Evolutionary conservation across 1,140 invertebrate genomes (phyloP), one percentile per base, ranked within the genome.

Genomic region (Heliconius melpomene): DNA sequence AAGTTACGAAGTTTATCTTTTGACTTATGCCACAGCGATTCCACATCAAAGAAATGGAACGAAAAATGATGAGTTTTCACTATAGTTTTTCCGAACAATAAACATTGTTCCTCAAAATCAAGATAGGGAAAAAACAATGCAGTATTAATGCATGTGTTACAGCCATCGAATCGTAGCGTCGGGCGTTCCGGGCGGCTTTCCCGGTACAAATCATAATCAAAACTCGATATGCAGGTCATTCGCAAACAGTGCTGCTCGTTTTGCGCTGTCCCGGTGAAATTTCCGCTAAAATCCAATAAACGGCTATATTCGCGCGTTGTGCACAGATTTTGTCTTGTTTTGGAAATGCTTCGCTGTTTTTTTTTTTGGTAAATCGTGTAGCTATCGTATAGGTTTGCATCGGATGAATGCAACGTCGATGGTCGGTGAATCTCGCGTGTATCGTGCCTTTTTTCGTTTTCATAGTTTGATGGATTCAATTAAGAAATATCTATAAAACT

Each of bases 251-350:
- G 85, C 54, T 74, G 86, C 84, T 88, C 89, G 89, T 90, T 88
- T 87, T 84, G 84, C 79, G 77, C 80, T 89, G 85, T 85, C 80
- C 84, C 85, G 86, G 86, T 79, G 87, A 91, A 90, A 91, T 90
- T 92, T 90, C 88, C 88, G 88, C 86, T 90, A 87, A 91, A 93
- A 93, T 93, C 87, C 90, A 92, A 93, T 92, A 93, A 90, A 91
- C 85, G 82, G 85, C 75, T 79, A 79, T 83, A 81, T 81, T 78
- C 78, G 78, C 79, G 82, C 81, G 81, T 77, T 81, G 80, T 74
- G 70, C 79, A 78, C 78, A 77, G 78, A 83, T 89, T 85, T 77
- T 71, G 73, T 75, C 78, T 79, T 84, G 79, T 85, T 85, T 85
- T 83, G 82, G 82, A 80, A 84, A 84, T 78, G 83, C 75, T 78